Evolutionary conservation across 2,113 vertebrate species (phyloP), one percentile per base, ranked within the genome.

Genomic region (Cavia porcellus): DNA sequence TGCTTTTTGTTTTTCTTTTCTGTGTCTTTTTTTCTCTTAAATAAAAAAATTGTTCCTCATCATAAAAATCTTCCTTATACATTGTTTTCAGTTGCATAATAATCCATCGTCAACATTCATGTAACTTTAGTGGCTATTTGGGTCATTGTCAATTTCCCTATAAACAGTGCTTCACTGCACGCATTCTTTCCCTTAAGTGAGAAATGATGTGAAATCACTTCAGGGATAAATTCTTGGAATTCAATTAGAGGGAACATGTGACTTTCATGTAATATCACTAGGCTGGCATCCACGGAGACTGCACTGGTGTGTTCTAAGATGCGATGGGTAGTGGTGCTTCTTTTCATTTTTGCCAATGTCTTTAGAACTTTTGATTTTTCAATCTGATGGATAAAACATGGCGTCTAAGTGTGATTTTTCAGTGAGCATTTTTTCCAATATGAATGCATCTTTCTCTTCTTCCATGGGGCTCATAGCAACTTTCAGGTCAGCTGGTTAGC

Each of bases 301-400:
- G 22, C 80, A 11, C 20, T 66, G 1, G 75, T 35, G 1, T 35
- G 15, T 55, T 57, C 74, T 87, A 11, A 28, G 28, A 25, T 35
- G 25, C 55, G 22, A 47, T 32, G 24, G 52, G 24, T 11, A 47
- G 28, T 10, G 30, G 2, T 38, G 52, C n/a, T 55, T 96, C 83
- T 64, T 72, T 83, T 80, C n/a, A 52, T 52, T 22, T 15, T 77
- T 83, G 17, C 42, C 57, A 30, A 22, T 6, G 70, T 59, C 45
- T 89, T 82, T 62, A 74, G 35, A 45, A 47, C 22, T 64, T 92
- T 92, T 89, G 24, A 85, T 47, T 14, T 86, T 84, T 89, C 55
- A 55, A n/a, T 85, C 8, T 94, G 55, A 47, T 4, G 62, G 45
- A 64, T 55, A 24, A 45, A 28, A 45, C 59, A 11, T 7, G 38